Conservation (phyloP, 2,797 vertebrate species). For the Allobates femoralis region DNA sequence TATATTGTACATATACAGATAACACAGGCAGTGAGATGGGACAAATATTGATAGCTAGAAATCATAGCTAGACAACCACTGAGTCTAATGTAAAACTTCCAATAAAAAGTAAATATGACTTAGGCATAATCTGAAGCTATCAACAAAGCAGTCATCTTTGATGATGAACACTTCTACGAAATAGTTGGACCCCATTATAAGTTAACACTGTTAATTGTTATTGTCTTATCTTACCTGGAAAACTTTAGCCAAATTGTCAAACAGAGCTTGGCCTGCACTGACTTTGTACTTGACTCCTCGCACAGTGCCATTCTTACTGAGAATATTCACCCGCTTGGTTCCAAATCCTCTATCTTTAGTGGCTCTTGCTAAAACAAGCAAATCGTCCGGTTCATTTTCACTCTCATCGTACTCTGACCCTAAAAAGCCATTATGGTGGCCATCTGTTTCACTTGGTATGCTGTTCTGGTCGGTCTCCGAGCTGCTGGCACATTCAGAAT, state of each 20-base stretch:
- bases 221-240: constrained; percentile 80
- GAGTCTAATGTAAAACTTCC: too few species aligned
- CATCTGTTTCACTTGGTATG: constrained; percentile 80
- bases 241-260: constrained; percentile 87
- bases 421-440: constrained; percentile 77
- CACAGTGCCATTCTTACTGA: constrained; percentile 97
- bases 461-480: constrained; percentile 87
- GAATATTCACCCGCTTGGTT: constrained; percentile 92
- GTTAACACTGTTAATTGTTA: background rate
- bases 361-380: constrained; percentile 86
- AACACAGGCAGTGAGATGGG: too few species aligned
- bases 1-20: too few species aligned
- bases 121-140: too few species aligned
- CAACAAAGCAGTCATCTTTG: too few species aligned
- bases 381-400: constrained; percentile 83
- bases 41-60: too few species aligned
- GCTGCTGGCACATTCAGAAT: constrained; percentile 91
- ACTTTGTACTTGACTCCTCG: constrained; percentile 98
- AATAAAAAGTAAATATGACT: too few species aligned
- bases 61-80: too few species aligned
- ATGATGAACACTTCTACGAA: too few species aligned
- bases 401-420: constrained; percentile 85
- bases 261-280: constrained; percentile 93
- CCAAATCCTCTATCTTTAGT: constrained; percentile 85
- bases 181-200: too few species aligned